A percentile compares a stretch with the other conserved stretches of the same genome.
These are phyloP conservation scores for Heliocidaris erythrogramma DNA, from an alignment of 35 echinoderm and acorn worm species.

Conservation along the genomic window DNA sequence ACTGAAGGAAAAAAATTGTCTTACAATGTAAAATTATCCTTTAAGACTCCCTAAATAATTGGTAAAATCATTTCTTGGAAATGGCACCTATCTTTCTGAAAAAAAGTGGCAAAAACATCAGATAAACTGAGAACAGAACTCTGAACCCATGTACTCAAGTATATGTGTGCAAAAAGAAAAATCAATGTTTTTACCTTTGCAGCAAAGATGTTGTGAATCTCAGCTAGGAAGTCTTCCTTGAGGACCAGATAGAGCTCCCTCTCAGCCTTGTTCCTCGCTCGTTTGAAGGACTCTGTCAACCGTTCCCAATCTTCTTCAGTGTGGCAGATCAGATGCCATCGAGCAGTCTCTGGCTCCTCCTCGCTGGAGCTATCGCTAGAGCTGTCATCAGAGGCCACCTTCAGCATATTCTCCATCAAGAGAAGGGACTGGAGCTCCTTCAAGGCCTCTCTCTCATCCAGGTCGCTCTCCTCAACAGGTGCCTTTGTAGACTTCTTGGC, in stretches of 20 bases:
- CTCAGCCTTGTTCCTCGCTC: constrained; percentile 73
- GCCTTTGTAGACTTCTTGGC: constrained; percentile 31
- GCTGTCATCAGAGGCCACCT: constrained; percentile 12
- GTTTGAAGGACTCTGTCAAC: constrained; percentile 80
- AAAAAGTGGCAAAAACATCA: too few relatives aligned
- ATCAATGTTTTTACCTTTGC: constrained; percentile 21
- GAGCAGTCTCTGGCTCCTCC: constrained; percentile 74
- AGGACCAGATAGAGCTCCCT: constrained; percentile 80
- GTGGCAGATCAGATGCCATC: constrained; percentile 89
- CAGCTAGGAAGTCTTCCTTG: constrained; percentile 81
- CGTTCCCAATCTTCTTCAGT: constrained; percentile 83
- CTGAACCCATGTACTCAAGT: too few relatives aligned
- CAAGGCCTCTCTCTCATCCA: constrained; percentile 28
- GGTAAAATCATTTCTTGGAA: too few relatives aligned
- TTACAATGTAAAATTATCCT: too few relatives aligned
- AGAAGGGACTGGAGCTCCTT: constrained; percentile 17
- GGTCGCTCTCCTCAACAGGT: neutral
- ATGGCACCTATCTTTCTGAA: too few relatives aligned
- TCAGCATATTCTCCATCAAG: constrained; percentile 7
- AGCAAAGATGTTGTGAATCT: constrained; percentile 75
- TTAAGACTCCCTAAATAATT: too few relatives aligned
- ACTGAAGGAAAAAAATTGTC: too few relatives aligned
- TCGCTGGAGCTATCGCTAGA: constrained; percentile 64
- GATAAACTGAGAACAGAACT: too few relatives aligned
- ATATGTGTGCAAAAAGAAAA: too few relatives aligned